phyloP scores from a whole-genome alignment of 2,888 invertebrate species.

The Chironomus riparius region DNA sequence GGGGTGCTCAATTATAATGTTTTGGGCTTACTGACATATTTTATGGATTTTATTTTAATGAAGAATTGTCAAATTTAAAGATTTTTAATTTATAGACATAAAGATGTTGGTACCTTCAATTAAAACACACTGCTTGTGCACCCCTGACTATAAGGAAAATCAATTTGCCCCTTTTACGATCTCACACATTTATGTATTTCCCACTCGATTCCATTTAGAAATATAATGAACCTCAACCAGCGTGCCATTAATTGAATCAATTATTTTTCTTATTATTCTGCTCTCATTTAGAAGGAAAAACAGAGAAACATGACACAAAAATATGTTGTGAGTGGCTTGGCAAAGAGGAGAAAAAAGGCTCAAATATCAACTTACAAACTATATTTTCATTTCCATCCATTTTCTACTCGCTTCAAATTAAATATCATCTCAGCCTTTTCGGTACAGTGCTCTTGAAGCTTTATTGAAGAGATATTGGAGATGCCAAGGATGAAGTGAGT shows the following conservation, averaged over 20 bases:
- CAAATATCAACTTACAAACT: neutral
- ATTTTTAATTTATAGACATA: too few species aligned
- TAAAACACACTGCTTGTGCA: too few species aligned
- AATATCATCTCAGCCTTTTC: neutral
- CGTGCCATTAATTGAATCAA: neutral
- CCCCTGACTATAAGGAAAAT: neutral
- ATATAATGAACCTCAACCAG: neutral
- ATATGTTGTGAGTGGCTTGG: neutral
- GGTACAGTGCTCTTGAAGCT: neutral
- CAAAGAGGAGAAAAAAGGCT: neutral
- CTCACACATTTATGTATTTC: neutral
- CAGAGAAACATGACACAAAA: neutral
- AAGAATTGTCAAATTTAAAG: too few species aligned
- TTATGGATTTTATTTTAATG: too few species aligned
- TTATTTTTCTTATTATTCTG: neutral
- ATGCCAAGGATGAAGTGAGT: neutral
- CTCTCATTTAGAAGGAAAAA: neutral
- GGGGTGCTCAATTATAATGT: too few species aligned
- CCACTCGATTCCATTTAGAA: neutral
- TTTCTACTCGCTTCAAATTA: neutral
- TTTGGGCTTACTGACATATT: too few species aligned
- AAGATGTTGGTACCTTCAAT: too few species aligned
- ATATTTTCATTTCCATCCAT: too few species aligned
- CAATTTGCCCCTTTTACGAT: neutral
- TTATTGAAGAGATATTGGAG: neutral